Evolutionary conservation across 2,797 vertebrate species (phyloP).

Genomic region (Acanthurus leucopareius): DNA sequence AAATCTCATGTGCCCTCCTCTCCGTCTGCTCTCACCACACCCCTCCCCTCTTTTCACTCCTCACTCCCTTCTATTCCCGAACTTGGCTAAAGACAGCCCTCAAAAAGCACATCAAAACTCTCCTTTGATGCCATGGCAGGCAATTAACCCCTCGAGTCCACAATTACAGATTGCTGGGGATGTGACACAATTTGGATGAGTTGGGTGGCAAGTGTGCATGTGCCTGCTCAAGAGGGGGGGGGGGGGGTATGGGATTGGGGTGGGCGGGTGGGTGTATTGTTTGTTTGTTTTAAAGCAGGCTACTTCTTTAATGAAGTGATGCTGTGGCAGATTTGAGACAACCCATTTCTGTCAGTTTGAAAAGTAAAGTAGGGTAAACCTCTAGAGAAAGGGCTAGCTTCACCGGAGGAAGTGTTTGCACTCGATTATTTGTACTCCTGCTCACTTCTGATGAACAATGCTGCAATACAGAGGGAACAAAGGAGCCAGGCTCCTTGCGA

Average conservation of each 20-base stretch:
- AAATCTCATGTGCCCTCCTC: conserved; percentile 88
- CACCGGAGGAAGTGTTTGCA: conserved; percentile 83
- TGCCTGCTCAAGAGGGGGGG: conserved; percentile 52
- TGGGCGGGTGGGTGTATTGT: conserved; percentile 69
- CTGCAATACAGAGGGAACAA: conserved; percentile 83
- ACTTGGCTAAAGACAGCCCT: conserved; percentile 89
- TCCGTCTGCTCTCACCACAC: conserved; percentile 79
- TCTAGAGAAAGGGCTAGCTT: conserved; percentile 82
- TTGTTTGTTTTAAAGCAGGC: conserved; percentile 85
- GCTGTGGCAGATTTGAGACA: conserved; percentile 84
- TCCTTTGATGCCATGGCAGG: conserved; percentile 88
- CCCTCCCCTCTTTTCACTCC: conserved; percentile 76
- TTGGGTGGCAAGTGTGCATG: conserved; percentile 75
- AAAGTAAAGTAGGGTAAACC: conserved; percentile 88
- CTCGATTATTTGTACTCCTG: conserved; percentile 83
- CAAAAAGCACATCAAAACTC: conserved; percentile 89
- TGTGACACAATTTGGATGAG: conserved; percentile 83
- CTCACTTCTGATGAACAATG: conserved; percentile 84
- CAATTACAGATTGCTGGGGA: conserved; percentile 85
- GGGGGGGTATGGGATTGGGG: conserved; percentile 34
- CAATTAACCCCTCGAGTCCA: conserved; percentile 87
- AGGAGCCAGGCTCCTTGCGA: conserved; percentile 79
- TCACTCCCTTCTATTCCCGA: conserved; percentile 73
- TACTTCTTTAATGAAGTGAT: conserved; percentile 85
- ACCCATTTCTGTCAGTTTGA: conserved; percentile 90